Evolutionary conservation across 2,888 invertebrate genomes (phyloP).

Genomic region (Dynastes hyllus): DNA sequence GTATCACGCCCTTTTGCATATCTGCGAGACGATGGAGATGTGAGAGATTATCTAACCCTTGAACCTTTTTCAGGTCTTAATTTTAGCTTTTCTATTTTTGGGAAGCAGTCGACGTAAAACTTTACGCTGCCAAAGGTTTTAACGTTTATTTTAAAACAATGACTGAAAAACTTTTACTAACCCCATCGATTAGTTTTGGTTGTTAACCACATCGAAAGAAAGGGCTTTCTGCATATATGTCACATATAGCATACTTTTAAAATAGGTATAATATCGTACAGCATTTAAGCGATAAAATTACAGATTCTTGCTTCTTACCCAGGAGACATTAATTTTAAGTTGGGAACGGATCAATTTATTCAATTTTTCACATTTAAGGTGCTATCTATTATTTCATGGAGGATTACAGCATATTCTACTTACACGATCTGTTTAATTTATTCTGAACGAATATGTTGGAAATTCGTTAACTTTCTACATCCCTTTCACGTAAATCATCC

Average conservation of each 20-base stretch:
- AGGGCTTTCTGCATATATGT: too few species aligned
- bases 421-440: not conserved
- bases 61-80: conserved; percentile 31
- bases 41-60: not conserved
- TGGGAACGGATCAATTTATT: not conserved
- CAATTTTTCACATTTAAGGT: not conserved
- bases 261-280: too few species aligned
- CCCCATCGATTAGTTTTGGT: not conserved
- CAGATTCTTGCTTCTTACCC: too few species aligned
- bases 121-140: not conserved
- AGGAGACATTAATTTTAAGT: not conserved
- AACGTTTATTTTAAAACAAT: conserved; percentile 1
- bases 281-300: too few species aligned
- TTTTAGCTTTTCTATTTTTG: conserved; percentile 36
- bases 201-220: too few species aligned
- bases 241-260: too few species aligned
- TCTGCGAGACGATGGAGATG: not conserved
- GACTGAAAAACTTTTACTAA: not conserved
- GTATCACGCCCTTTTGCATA: conserved; percentile 1
- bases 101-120: conserved; percentile 6
- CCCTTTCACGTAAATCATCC: too few species aligned
- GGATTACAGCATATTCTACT: not conserved
- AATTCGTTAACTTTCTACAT: too few species aligned
- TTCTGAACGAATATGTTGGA: too few species aligned
- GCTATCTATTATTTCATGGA: too few species aligned